Evolutionary conservation across 2,113 vertebrate species (phyloP).

Genomic region (Bubo blakistoni): DNA sequence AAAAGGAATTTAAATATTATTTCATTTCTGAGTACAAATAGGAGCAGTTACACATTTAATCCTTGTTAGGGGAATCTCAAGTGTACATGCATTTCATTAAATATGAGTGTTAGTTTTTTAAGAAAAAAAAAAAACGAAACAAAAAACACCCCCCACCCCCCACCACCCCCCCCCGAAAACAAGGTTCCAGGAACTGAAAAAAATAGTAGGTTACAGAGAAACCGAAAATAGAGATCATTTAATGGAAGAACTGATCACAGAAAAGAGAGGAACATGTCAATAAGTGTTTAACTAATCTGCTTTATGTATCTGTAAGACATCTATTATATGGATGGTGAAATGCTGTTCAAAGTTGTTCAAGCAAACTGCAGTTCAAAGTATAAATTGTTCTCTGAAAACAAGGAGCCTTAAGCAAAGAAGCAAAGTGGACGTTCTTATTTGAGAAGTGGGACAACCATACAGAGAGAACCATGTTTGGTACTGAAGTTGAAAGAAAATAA

Average conservation of each 20-base stretch:
- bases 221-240: background rate
- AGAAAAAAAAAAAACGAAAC: background rate
- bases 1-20: background rate
- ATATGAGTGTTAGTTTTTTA: background rate
- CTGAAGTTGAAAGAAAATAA: background rate
- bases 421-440: background rate
- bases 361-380: background rate
- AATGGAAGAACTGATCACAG: background rate
- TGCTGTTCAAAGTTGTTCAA: background rate
- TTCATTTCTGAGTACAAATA: background rate
- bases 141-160: background rate
- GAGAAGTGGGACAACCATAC: background rate
- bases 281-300: background rate
- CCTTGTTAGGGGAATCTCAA: background rate
- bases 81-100: background rate
- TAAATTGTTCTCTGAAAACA: background rate
- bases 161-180: background rate
- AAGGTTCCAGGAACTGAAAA: background rate
- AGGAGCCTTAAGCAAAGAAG: background rate
- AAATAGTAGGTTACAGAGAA: background rate
- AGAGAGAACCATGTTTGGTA: background rate
- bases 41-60: background rate
- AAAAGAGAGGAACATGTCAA: background rate
- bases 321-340: background rate
- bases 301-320: background rate